Percentiles rank a stretch among this genome's conserved stretches.
Evolutionary conservation across 2,888 invertebrate genomes (phyloP).

Genomic region (Sepioteuthis lessoniana): DNA sequence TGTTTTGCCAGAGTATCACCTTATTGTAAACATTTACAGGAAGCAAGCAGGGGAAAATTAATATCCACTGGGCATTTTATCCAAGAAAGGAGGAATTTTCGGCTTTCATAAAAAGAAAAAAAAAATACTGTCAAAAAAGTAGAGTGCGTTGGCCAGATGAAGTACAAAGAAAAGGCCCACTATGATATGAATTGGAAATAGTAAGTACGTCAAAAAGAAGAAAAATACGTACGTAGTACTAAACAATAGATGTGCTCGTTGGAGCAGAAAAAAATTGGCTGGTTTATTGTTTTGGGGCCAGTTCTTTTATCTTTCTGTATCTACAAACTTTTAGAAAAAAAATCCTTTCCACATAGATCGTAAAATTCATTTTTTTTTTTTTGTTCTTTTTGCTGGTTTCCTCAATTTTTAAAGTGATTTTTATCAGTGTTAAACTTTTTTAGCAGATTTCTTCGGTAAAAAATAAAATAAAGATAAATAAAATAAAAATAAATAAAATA

Average conservation of each 20-base stretch:
- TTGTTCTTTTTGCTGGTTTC: no score
- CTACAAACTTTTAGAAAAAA: not conserved
- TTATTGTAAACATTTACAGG: not conserved
- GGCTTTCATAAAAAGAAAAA: not conserved
- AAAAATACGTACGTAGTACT: not conserved
- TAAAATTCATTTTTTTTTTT: not conserved
- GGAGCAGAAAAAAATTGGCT: not conserved
- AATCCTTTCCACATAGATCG: not conserved
- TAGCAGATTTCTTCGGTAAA: not conserved
- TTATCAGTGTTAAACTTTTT: not conserved
- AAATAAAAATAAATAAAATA: not conserved
- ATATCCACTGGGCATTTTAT: not conserved
- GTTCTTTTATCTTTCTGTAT: no score
- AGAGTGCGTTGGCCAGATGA: not conserved
- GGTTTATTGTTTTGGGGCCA: no score
- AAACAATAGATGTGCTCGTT: not conserved
- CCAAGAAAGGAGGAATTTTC: not conserved
- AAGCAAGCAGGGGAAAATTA: not conserved
- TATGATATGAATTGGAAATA: not conserved
- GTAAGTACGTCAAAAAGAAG: not conserved
- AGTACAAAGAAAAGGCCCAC: not conserved
- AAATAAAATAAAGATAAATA: not conserved
- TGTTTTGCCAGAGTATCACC: not conserved
- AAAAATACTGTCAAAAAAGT: not conserved
- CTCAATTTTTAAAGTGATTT: not conserved